phyloP scores from a whole-genome alignment of 2,888 invertebrate genomes.

The Lasioglossum morio region DNA sequence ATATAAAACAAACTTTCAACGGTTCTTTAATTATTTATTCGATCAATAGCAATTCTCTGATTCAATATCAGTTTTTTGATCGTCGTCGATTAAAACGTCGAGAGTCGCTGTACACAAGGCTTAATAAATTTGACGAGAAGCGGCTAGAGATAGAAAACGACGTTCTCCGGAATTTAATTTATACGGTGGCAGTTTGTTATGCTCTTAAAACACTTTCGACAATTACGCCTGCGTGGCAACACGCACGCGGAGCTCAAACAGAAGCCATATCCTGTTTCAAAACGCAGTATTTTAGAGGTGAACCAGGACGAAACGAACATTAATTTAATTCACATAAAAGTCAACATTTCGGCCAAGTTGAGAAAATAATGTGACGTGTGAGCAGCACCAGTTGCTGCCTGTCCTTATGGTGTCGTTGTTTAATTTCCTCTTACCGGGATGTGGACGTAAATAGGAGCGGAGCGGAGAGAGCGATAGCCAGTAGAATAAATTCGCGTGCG shows the following conservation, averaged over 20 bases:
- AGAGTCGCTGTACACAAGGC: not conserved
- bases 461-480: constrained; percentile 63
- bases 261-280: constrained; percentile 6
- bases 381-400: constrained; percentile 41
- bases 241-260: not conserved
- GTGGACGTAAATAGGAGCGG: constrained; percentile 71
- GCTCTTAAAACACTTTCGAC: not conserved
- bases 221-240: not conserved
- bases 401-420: constrained; percentile 68
- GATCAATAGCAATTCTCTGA: too few species aligned
- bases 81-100: not conserved
- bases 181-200: not conserved
- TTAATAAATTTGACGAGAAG: not conserved
- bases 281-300: constrained; percentile 13
- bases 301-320: constrained; percentile 30
- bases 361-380: constrained; percentile 64
- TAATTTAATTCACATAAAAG: constrained; percentile 64
- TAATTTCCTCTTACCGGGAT: constrained; percentile 73
- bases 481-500: constrained; percentile 62
- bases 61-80: too few species aligned
- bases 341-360: constrained; percentile 58
- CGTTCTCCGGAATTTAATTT: not conserved
- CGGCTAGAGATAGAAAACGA: not conserved
- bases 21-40: too few species aligned
- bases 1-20: too few species aligned